phyloP scores from a whole-genome alignment of 2,113 vertebrate genomes.

The Oreochromis niloticus region DNA sequence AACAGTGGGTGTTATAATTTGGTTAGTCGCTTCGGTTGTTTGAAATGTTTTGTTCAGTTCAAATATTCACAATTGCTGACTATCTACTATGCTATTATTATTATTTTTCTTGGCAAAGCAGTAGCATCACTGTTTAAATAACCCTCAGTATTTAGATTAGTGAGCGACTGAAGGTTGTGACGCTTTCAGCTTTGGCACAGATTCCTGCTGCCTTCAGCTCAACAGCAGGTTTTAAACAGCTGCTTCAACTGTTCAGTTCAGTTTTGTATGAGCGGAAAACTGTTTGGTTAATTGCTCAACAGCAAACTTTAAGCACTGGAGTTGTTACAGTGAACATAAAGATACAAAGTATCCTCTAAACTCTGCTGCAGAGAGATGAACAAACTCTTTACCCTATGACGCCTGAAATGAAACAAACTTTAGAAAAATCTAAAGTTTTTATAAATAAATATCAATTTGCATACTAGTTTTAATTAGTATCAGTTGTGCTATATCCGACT shows the following conservation, averaged over 20 bases:
- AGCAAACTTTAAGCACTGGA: neutral
- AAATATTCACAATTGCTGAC: neutral
- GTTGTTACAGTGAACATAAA: neutral
- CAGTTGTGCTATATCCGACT: neutral
- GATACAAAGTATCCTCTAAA: neutral
- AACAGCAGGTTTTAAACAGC: neutral
- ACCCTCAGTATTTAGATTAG: neutral
- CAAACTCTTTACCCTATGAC: neutral
- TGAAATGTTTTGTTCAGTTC: neutral
- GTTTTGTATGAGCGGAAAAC: neutral
- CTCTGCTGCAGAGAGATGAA: neutral
- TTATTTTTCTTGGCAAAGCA: neutral
- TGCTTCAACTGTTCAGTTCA: neutral
- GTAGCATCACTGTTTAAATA: neutral
- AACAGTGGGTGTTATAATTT: neutral
- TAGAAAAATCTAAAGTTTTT: neutral
- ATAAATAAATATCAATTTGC: neutral
- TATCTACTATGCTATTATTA: neutral
- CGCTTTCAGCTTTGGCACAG: neutral
- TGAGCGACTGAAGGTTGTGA: neutral
- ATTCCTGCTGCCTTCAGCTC: neutral
- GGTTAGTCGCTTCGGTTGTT: neutral
- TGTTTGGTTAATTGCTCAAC: neutral
- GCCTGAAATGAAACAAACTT: neutral
- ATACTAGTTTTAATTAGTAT: neutral